Percentiles rank a stretch among this genome's conserved stretches.
Conservation (phyloP, 23 tunicate genomes). For the Styela plicata region DNA sequence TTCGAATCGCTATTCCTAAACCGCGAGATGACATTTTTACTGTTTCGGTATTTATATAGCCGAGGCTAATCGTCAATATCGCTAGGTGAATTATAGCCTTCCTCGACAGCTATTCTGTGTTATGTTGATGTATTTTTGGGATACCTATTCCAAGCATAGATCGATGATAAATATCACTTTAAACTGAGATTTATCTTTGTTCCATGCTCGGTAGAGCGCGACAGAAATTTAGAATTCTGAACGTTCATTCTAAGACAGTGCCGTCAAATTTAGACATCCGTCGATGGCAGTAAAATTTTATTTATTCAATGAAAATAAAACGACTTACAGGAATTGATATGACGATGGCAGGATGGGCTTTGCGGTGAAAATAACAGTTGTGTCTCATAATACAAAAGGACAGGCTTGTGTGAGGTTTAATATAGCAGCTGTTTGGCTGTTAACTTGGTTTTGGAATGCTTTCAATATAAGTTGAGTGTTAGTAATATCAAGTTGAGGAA, state of each 20-base stretch:
- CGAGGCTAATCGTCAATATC: background rate
- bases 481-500: too few species aligned
- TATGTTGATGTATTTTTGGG: too few species aligned
- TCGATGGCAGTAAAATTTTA: background rate
- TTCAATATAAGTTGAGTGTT: too few species aligned
- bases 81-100: background rate
- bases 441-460: too few species aligned
- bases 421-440: background rate
- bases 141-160: too few species aligned
- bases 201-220: too few species aligned
- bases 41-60: background rate
- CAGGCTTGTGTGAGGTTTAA: background rate
- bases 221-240: too few species aligned
- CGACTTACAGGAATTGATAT: background rate
- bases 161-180: too few species aligned
- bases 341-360: background rate
- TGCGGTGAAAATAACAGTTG: background rate
- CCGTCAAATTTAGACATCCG: background rate
- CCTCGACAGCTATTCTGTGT: too few species aligned
- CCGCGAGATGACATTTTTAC: background rate
- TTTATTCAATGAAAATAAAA: background rate
- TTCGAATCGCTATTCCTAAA: background rate
- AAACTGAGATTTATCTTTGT: too few species aligned
- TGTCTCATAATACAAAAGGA: background rate
- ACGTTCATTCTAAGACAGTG: background rate